These are phyloP conservation scores for Leontopithecus rosalia DNA, from an alignment of 2,797 vertebrate genomes.

Conservation along the genomic window DNA sequence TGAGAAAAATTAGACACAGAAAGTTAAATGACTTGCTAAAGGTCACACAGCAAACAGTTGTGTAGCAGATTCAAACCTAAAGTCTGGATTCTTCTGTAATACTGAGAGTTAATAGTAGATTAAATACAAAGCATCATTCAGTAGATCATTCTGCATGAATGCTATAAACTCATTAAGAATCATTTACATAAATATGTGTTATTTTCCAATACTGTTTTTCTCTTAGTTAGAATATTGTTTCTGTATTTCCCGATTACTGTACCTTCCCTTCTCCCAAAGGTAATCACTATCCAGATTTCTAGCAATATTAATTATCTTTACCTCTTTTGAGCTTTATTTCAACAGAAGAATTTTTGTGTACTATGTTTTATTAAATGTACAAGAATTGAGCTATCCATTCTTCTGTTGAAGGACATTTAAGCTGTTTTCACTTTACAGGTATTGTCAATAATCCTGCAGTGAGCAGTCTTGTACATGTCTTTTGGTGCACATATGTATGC, in stretches of 20 bases:
- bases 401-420: not conserved
- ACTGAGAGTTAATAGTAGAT: not conserved
- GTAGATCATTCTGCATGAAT: not conserved
- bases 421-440: not conserved
- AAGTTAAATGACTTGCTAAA: not conserved
- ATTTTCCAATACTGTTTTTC: not conserved
- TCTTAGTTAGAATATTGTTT: not conserved
- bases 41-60: not conserved
- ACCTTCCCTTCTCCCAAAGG: not conserved
- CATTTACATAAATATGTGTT: not conserved
- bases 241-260: not conserved
- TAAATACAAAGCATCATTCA: not conserved
- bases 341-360: not conserved
- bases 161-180: not conserved
- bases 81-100: not conserved
- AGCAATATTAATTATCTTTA: not conserved
- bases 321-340: not conserved
- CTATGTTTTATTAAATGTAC: not conserved
- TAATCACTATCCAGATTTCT: not conserved
- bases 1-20: not conserved
- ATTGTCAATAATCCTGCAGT: not conserved
- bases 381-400: not conserved
- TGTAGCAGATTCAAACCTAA: not conserved
- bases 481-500: not conserved
- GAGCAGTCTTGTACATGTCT: not conserved